Evolutionary conservation across 1,140 invertebrate genomes (phyloP).

Genomic region (Diabrotica virgifera): DNA sequence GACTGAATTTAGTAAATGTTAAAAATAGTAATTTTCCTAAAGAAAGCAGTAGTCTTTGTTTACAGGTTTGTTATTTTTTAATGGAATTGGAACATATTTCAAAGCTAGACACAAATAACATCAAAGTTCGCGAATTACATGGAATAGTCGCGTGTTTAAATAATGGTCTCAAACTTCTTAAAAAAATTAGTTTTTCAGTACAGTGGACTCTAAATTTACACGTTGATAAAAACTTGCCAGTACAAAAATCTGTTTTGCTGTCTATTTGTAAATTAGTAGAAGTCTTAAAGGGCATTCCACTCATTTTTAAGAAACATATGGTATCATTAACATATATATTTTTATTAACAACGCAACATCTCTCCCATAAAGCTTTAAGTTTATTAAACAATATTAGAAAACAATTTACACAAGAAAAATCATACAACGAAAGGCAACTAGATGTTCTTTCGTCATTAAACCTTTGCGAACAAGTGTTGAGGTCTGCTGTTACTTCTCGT

Average conservation of each 20-base stretch:
- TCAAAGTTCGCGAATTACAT: constrained; percentile 60
- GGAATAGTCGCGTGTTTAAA: constrained; percentile 59
- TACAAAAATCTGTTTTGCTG: constrained; percentile 74
- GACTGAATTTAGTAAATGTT: constrained; percentile 57
- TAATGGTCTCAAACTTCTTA: constrained; percentile 63
- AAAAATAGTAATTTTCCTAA: constrained; percentile 59
- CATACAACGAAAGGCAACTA: constrained; percentile 60
- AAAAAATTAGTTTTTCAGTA: constrained; percentile 61
- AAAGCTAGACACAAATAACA: constrained; percentile 53
- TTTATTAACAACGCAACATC: constrained; percentile 68
- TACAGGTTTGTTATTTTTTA: constrained; percentile 60
- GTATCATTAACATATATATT: constrained; percentile 58
- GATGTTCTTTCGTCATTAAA: constrained; percentile 71
- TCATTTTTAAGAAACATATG: constrained; percentile 59
- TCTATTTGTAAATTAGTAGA: constrained; percentile 79
- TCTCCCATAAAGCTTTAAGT: constrained; percentile 62
- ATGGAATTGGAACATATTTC: constrained; percentile 59
- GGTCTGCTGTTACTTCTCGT: constrained; percentile 63
- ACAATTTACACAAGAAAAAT: constrained; percentile 55
- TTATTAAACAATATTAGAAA: constrained; percentile 57
- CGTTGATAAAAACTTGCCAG: constrained; percentile 67
- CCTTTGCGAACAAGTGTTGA: constrained; percentile 67
- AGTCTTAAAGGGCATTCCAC: constrained; percentile 74
- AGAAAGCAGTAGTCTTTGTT: constrained; percentile 55
- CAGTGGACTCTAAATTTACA: constrained; percentile 79